Conservation (phyloP, 1,140 invertebrate genomes). For the Agrilus planipennis region DNA sequence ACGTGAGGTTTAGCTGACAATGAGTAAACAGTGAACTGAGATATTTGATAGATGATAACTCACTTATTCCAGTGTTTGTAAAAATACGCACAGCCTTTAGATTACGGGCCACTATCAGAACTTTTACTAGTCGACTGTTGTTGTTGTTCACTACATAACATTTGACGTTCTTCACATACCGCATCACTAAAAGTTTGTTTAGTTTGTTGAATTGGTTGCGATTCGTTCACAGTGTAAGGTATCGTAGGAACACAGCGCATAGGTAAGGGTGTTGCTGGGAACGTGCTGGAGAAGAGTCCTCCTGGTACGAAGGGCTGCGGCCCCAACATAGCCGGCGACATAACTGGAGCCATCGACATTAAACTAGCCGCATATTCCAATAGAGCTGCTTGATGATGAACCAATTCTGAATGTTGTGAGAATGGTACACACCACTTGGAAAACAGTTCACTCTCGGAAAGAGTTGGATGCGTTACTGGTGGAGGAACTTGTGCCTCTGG, state of each 20-base stretch:
- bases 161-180: too few relatives aligned
- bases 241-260: constrained; percentile 10
- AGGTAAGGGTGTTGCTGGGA: constrained; percentile 22
- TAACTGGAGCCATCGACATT: constrained; percentile 19
- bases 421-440: constrained; percentile 12
- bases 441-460: constrained; percentile 3
- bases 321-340: constrained; percentile 17
- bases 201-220: too few relatives aligned
- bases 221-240: constrained; percentile 9
- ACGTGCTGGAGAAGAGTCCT: constrained; percentile 19
- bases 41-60: too few relatives aligned
- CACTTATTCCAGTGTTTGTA: too few relatives aligned
- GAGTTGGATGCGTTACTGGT: constrained; percentile 3
- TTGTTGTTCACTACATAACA: too few relatives aligned
- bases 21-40: too few relatives aligned
- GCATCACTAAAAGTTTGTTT: constrained; percentile 10
- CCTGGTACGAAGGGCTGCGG: constrained; percentile 22
- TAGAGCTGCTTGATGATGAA: constrained; percentile 22
- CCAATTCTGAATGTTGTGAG: constrained; percentile 18
- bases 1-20: too few relatives aligned
- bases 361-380: constrained; percentile 25
- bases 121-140: too few relatives aligned
- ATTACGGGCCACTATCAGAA: too few relatives aligned
- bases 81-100: too few relatives aligned
- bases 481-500: constrained; percentile 6